Percentiles rank a stretch among this genome's conserved stretches.
phyloP scores from a whole-genome alignment of 2,888 invertebrate genomes.

The Stegophylla sp. region DNA sequence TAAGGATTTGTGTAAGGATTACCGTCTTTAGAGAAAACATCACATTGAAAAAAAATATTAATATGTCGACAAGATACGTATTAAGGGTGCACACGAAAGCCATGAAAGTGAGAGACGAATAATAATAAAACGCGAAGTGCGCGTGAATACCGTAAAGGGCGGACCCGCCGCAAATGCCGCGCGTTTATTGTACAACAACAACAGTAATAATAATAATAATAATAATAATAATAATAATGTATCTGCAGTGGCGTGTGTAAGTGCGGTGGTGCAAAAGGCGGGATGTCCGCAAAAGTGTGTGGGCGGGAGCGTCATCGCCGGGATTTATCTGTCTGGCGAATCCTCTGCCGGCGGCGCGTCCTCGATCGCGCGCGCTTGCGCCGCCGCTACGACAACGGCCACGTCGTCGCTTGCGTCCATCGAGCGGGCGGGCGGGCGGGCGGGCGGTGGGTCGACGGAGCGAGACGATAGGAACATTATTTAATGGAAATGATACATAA shows the following conservation, averaged over 20 bases:
- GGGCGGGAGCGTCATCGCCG: constrained; percentile 36
- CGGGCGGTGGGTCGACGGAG: too few relatives aligned
- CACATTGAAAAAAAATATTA: neutral
- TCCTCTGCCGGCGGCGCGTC: constrained; percentile 56
- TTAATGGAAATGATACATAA: too few relatives aligned
- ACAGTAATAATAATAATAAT: neutral
- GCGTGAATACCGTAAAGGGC: neutral
- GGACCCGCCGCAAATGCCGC: neutral
- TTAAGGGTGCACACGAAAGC: too few relatives aligned
- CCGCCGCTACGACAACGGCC: neutral
- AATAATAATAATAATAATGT: neutral
- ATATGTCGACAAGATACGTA: too few relatives aligned
- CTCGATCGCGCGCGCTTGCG: constrained; percentile 47
- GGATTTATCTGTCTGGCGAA: constrained; percentile 52
- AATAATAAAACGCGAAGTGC: neutral
- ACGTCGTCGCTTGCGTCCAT: neutral
- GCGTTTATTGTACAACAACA: too few relatives aligned
- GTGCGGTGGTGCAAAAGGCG: constrained; percentile 16
- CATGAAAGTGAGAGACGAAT: too few relatives aligned
- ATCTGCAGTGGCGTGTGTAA: neutral
- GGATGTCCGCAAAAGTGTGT: constrained; percentile 16
- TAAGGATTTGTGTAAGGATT: too few relatives aligned
- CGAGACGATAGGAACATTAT: too few relatives aligned
- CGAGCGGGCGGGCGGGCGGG: neutral
- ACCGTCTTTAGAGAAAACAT: too few relatives aligned